Conservation (phyloP, 2,113 vertebrate species). For the Anas platyrhynchos region DNA sequence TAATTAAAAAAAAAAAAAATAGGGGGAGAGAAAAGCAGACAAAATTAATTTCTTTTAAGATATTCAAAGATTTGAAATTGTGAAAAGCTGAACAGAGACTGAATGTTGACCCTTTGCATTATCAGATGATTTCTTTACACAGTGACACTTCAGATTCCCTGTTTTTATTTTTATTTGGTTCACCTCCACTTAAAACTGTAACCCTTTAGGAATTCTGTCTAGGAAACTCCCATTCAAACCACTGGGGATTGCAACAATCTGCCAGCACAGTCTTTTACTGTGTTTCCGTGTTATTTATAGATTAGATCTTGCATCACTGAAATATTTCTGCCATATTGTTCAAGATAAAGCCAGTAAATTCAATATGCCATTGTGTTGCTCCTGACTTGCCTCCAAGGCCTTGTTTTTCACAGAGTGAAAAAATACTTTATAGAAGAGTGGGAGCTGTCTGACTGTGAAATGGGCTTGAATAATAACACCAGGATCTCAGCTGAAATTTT, state of each 20-base stretch:
- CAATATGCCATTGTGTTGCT: constrained; percentile 15
- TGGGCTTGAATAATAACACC: constrained; percentile 22
- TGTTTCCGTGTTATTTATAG: constrained; percentile 34
- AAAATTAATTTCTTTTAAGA: background rate
- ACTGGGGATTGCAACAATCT: constrained; percentile 50
- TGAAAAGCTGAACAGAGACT: background rate
- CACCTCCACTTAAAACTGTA: background rate
- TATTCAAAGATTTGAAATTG: background rate
- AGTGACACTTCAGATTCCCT: background rate
- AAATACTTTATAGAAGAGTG: constrained; percentile 29
- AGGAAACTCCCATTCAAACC: constrained; percentile 40
- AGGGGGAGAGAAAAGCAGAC: background rate
- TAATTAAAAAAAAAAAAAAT: too few relatives aligned
- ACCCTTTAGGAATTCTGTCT: constrained; percentile 41
- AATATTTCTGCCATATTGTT: constrained; percentile 54
- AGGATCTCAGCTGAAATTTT: constrained; percentile 20
- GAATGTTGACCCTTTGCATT: background rate
- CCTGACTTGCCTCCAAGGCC: constrained; percentile 43
- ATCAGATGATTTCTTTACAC: background rate
- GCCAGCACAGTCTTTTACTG: constrained; percentile 3
- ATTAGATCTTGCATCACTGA: constrained; percentile 31
- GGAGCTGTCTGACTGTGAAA: constrained; percentile 18
- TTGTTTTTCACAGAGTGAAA: constrained; percentile 50
- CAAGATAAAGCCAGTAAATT: constrained; percentile 48
- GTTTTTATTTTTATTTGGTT: constrained; percentile 10